Evolutionary conservation across 1,140 invertebrate genomes (phyloP), one percentile per base, ranked within the genome.

Genomic region (Macrotrachela quadricornifera): DNA sequence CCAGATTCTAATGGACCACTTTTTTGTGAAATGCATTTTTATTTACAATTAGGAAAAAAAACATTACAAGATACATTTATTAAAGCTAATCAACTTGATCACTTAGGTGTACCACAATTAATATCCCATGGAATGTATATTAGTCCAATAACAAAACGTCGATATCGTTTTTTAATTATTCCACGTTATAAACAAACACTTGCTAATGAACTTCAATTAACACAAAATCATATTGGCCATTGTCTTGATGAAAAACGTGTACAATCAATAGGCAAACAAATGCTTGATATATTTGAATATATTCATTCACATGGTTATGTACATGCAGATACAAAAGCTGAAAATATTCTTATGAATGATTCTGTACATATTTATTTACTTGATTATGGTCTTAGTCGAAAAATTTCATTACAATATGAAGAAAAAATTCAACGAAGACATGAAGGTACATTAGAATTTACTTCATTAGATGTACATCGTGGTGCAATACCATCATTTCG

Each of bases 1-100:
- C 53, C 53, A 9, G 48, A 50, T 42, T 45, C 46, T 17, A 54
- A 54, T 45, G 53, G 53, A 13, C 53, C 53, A 15, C 39, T 54
- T 13, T 54, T 54, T 37, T 54, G 53, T 45, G 53, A 54, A 39
- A 54, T 21, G 14, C 53, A 54, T 54, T 54, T 54, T 46, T 54
- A 54, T 40, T 45, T 54, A 13, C 38, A 49, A 49, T 43, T 44
- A 53, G 18, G 51, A 53, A 17, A 16, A 53, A 40, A 16, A 42
- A 44, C 44, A 51, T 15, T 30, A 52, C 36, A 49, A 40, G 48
- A 48, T 16, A 44, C 12, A 37, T 54, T 54, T 36, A 54, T 49
- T n/a, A 10, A 37, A 12, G 39, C 21, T 1, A 42, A 50, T 37
- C 13, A n/a, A 30, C 18, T 54, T 15, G 39, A 42, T 13, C 53